Evolutionary conservation across 2,888 invertebrate species (phyloP).

Genomic region (Pegoplata infirma): DNA sequence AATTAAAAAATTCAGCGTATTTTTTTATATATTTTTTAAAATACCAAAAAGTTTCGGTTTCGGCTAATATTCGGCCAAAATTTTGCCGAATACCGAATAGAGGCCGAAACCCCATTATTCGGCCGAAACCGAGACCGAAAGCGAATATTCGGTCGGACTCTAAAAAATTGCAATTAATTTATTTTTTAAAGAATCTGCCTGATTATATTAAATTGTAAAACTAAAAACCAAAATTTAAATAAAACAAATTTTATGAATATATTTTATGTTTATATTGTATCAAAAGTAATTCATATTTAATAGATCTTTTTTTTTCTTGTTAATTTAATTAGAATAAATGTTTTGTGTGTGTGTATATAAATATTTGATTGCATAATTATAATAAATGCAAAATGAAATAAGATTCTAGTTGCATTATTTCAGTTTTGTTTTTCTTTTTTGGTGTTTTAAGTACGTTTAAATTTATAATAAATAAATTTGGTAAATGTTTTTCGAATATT

Average conservation of each 20-base stretch:
- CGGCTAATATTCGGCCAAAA: no score
- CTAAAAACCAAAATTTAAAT: no score
- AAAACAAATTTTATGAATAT: conserved; percentile 30
- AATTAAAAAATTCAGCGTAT: no score
- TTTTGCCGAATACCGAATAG: no score
- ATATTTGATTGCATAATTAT: conserved; percentile 3
- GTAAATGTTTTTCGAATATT: conserved; percentile 23
- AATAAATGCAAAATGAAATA: neutral
- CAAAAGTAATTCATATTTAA: conserved; percentile 60
- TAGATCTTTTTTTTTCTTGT: conserved; percentile 23
- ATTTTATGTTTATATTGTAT: conserved; percentile 55
- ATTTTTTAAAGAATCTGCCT: no score
- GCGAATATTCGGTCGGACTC: no score
- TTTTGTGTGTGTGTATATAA: conserved; percentile 5
- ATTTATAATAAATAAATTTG: conserved; percentile 34
- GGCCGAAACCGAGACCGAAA: no score
- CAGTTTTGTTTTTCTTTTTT: conserved; percentile 18
- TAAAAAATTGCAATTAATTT: no score
- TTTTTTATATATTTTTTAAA: no score
- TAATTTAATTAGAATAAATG: conserved; percentile 45
- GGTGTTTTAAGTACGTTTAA: conserved; percentile 39
- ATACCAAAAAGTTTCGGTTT: no score
- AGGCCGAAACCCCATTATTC: no score
- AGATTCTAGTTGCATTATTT: conserved; percentile 12
- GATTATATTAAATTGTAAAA: no score